A percentile compares a stretch with the other conserved stretches of the same genome.
phyloP scores from a whole-genome alignment of 2,888 invertebrate species.

The Ochropacha duplaris region DNA sequence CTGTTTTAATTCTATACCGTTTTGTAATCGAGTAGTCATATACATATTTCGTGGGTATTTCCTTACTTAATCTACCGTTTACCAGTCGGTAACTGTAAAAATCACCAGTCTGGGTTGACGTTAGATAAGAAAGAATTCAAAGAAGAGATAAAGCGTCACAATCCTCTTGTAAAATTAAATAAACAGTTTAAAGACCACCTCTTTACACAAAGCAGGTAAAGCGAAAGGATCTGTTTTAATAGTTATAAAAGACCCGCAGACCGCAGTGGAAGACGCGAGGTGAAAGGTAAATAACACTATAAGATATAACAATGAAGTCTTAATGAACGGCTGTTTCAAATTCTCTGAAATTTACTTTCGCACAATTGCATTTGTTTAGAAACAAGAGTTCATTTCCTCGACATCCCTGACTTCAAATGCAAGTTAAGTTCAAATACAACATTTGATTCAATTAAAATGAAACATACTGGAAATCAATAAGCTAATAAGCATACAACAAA shows the following conservation, averaged over 20 bases:
- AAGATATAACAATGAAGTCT: constrained; percentile 62
- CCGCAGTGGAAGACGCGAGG: constrained; percentile 34
- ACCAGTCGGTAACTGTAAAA: constrained; percentile 21
- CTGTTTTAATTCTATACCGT: constrained; percentile 32
- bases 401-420: constrained; percentile 31
- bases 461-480: constrained; percentile 18
- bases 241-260: constrained; percentile 35
- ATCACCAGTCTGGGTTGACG: constrained; percentile 25
- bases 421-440: constrained; percentile 19
- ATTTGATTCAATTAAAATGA: constrained; percentile 33
- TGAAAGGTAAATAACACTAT: constrained; percentile 63
- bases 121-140: constrained; percentile 37
- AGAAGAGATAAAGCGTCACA: constrained; percentile 36
- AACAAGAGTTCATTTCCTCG: constrained; percentile 37
- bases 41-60: not conserved
- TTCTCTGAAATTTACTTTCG: constrained; percentile 48
- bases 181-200: constrained; percentile 51
- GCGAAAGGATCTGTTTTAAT: constrained; percentile 44
- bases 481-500: constrained; percentile 30
- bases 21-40: constrained; percentile 25
- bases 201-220: constrained; percentile 54
- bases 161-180: constrained; percentile 35
- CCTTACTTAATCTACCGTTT: no score
- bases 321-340: constrained; percentile 67
- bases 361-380: constrained; percentile 47